phyloP scores from a whole-genome alignment of 2,113 vertebrate species.

The Trochalopteron elliotii region DNA sequence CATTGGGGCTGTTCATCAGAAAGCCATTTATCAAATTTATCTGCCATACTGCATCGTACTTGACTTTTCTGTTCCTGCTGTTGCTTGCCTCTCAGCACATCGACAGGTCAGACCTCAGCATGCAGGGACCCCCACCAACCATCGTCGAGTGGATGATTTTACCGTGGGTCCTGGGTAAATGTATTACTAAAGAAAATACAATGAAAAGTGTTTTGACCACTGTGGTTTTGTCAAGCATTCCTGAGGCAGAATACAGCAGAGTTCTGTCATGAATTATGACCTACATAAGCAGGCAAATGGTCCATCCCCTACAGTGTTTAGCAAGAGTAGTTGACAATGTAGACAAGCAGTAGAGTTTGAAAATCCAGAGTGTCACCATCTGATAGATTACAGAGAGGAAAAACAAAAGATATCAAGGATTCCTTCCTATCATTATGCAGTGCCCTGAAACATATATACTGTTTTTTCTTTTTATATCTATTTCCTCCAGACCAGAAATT shows the following conservation, averaged over 20 bases:
- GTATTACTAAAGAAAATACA: conserved; percentile 79
- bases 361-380: not conserved
- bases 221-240: not conserved
- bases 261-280: not conserved
- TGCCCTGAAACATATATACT: not conserved
- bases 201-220: conserved; percentile 32
- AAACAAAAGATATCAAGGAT: not conserved
- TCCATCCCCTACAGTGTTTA: not conserved
- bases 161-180: conserved; percentile 98
- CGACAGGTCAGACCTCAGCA: conserved; percentile 74
- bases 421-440: not conserved
- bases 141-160: conserved; percentile 98
- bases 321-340: not conserved
- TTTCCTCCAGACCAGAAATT: not conserved
- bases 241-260: not conserved
- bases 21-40: conserved; percentile 99
- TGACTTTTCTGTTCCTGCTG: conserved; percentile 96
- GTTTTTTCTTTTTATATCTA: not conserved
- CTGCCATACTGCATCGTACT: conserved; percentile 97
- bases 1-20: conserved; percentile 90
- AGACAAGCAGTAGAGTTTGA: not conserved
- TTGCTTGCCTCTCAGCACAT: conserved; percentile 94
- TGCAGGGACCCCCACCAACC: conserved; percentile 89
- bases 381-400: not conserved
- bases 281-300: not conserved